Evolutionary conservation across 2,113 vertebrate genomes (phyloP).

Genomic region (Stigmatopora argus): DNA sequence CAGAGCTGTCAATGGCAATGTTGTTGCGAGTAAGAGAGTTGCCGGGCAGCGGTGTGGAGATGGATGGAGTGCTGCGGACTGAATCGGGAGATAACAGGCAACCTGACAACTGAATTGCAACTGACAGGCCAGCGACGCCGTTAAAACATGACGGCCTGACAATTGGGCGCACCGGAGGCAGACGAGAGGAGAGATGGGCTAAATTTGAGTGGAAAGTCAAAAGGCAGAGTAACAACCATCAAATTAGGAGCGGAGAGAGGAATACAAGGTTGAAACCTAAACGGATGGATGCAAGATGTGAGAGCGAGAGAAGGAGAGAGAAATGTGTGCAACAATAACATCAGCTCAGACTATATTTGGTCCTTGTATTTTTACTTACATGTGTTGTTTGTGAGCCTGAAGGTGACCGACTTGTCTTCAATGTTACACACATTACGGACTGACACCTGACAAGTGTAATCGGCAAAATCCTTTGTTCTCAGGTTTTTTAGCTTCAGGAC

Average conservation of each 20-base stretch:
- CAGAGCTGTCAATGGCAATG: conserved; percentile 50
- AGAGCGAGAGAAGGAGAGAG: background rate
- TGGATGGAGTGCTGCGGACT: conserved; percentile 50
- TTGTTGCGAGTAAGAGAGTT: conserved; percentile 47
- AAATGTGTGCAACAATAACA: background rate
- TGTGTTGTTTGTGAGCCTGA: conserved; percentile 90
- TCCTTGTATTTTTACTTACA: conserved; percentile 65
- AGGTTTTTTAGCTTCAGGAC: conserved; percentile 96
- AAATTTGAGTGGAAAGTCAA: conserved; percentile 28
- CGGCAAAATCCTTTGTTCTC: conserved; percentile 87
- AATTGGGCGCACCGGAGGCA: conserved; percentile 20
- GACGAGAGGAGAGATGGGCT: conserved; percentile 12
- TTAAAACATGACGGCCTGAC: conserved; percentile 52
- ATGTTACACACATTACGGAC: conserved; percentile 95
- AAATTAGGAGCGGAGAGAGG: conserved; percentile 11
- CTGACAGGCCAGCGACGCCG: conserved; percentile 52
- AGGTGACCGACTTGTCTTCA: conserved; percentile 87
- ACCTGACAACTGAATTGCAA: conserved; percentile 65
- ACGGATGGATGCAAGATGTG: background rate
- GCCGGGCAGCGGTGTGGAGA: conserved; percentile 40
- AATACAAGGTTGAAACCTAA: background rate
- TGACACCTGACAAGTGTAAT: conserved; percentile 94
- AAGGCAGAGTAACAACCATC: conserved; percentile 18
- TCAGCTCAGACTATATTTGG: background rate
- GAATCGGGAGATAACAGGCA: conserved; percentile 65